Percentiles rank a stretch among this genome's conserved stretches.
phyloP scores from a whole-genome alignment of 2,888 invertebrate species.

The Chrysina gloriosa region DNA sequence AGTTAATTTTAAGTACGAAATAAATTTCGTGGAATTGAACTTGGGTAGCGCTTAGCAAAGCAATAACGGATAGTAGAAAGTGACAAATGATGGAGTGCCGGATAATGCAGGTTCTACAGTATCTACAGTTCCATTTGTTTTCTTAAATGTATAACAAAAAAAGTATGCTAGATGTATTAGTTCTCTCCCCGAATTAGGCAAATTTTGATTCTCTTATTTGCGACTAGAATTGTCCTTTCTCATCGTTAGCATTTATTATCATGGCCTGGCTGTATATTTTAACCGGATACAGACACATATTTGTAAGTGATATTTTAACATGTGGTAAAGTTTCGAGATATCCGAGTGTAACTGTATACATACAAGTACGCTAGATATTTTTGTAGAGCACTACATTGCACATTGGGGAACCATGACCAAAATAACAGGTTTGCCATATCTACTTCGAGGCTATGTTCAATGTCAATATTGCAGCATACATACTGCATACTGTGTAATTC shows the following conservation, averaged over 20 bases:
- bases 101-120: too few species aligned
- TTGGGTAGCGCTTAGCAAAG: too few species aligned
- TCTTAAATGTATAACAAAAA: too few species aligned
- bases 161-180: too few species aligned
- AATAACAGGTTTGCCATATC: conserved; percentile 41
- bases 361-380: conserved; percentile 3
- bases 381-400: conserved; percentile 6
- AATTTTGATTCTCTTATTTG: too few species aligned
- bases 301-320: conserved; percentile 52
- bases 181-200: too few species aligned
- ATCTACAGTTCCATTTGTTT: too few species aligned
- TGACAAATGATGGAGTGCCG: too few species aligned
- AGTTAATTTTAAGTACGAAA: too few species aligned
- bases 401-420: conserved; percentile 17
- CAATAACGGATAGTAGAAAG: too few species aligned
- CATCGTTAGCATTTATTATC: conserved; percentile 23
- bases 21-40: too few species aligned
- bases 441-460: conserved; percentile 26
- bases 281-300: conserved; percentile 54
- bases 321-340: conserved; percentile 51
- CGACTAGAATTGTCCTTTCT: too few species aligned
- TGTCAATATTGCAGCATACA: not conserved
- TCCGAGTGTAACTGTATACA: conserved; percentile 38
- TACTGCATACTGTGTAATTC: not conserved
- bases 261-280: conserved; percentile 42